Evolutionary conservation across 1,140 invertebrate genomes (phyloP).

Genomic region (Apocrypta bakeri): DNA sequence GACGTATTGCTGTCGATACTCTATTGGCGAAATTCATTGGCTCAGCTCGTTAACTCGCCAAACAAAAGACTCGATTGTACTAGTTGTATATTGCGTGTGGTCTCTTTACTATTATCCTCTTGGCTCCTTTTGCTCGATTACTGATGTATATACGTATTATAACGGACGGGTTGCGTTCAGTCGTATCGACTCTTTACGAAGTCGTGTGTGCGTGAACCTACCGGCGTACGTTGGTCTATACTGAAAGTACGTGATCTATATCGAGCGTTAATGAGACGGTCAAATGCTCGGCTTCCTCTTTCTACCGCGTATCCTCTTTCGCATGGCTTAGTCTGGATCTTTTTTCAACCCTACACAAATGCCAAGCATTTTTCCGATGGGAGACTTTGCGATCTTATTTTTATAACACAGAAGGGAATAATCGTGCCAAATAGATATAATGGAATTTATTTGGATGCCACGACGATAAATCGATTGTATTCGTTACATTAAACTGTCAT

Average conservation of each 20-base stretch:
- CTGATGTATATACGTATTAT: not conserved
- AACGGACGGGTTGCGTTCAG: not conserved
- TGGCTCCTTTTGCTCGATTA: not conserved
- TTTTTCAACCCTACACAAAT: not conserved
- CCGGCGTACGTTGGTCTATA: not conserved
- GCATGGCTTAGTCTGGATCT: not conserved
- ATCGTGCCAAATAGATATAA: no score
- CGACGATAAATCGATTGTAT: no score
- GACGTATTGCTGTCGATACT: not conserved
- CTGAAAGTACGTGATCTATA: slow-evolving; percentile 14
- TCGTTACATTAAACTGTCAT: no score
- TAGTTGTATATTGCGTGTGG: slow-evolving; percentile 47
- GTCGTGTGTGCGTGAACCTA: slow-evolving; percentile 18
- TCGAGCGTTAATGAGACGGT: slow-evolving; percentile 18
- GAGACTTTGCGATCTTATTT: no score
- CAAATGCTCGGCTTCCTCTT: slow-evolving; percentile 38
- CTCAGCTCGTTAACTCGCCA: slow-evolving; percentile 54
- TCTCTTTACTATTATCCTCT: not conserved
- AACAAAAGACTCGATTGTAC: slow-evolving; percentile 60
- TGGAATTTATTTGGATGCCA: no score
- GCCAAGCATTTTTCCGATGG: no score
- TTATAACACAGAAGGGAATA: no score
- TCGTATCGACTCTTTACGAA: slow-evolving; percentile 7
- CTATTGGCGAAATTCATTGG: not conserved
- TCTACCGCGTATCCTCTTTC: not conserved